Evolutionary conservation across 2,113 vertebrate genomes (phyloP).

Genomic region (Nematolebias whitei): DNA sequence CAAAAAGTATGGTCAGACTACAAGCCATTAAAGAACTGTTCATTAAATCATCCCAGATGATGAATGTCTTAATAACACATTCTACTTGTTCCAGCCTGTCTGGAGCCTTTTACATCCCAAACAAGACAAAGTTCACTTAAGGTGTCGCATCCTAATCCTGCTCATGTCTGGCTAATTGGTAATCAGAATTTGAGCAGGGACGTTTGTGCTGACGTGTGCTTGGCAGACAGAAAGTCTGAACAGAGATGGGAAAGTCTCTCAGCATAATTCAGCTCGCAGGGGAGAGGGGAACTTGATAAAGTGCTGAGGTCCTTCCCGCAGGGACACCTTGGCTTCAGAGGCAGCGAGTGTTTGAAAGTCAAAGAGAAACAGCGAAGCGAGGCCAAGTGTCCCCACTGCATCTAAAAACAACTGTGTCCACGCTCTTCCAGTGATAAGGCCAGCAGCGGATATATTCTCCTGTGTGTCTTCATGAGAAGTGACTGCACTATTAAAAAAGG

Average conservation of each 20-base stretch:
- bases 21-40: constrained; percentile 36
- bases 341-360: constrained; percentile 12
- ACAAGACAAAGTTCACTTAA: constrained; percentile 62
- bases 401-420: constrained; percentile 21
- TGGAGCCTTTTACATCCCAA: constrained; percentile 46
- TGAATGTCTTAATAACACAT: constrained; percentile 45
- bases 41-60: constrained; percentile 27
- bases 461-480: constrained; percentile 55
- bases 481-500: constrained; percentile 61
- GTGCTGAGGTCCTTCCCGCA: constrained; percentile 45
- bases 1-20: constrained; percentile 41
- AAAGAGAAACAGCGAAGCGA: constrained; percentile 14
- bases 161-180: constrained; percentile 62
- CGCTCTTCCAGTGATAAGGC: constrained; percentile 42
- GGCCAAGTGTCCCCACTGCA: constrained; percentile 38
- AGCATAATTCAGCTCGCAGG: constrained; percentile 51
- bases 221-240: constrained; percentile 59
- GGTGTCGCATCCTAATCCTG: constrained; percentile 64
- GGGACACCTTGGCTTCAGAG: constrained; percentile 48
- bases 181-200: constrained; percentile 51
- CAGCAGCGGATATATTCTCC: constrained; percentile 49
- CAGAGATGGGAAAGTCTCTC: constrained; percentile 57
- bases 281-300: constrained; percentile 52
- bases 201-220: constrained; percentile 64
- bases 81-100: constrained; percentile 44